Evolutionary conservation across 1,140 invertebrate species (phyloP), one percentile per base, ranked within the genome.

Genomic region (Oreohelix idahoensis): DNA sequence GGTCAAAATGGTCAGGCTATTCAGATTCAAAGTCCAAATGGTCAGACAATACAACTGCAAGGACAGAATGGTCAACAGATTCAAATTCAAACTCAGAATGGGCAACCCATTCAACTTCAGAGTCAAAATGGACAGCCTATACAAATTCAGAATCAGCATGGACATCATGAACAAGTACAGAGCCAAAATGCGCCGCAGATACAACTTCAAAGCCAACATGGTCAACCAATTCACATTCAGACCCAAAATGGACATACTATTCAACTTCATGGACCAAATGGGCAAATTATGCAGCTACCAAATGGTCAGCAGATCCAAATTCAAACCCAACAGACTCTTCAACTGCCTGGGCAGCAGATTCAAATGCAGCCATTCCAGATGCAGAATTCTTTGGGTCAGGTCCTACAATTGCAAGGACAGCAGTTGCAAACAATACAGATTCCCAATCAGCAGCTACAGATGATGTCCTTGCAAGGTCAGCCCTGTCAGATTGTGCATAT

Each of bases 401-500:
- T 71, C 0, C 15, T 51, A 20, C 79, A 53, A 15, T 26, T 53
- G 20, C 69, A 82, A 20, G 49, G 51, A 1, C 70, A 75, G 23
- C 80, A 82, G 51, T 42, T 74, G 13, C 80, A 82, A 29, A 51
- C 70, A 15, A n/a, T 82, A 38, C 80, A 82, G 45, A 2, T 82
- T 11, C 80, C 80, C 13, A 51, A 45, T n/a, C 80, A 82, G n/a
- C 80, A 74, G 70, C 36, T 74, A 8, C 80, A 82, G 35, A 69
- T 82, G 70, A 75, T 75, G 71, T 82, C 70, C 1, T 32, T 82
- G 4, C 80, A 82, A 42, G 80, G 80, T 49, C 80, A 82, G 71
- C 80, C 80, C 2, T 82, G 80, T 39, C 80, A 82, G 36, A 36
- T 82, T 23, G 70, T 82, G 39, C 70, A 82, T 82, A 71, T 82